Base-by-base conservation (phyloP, 2,797 vertebrate genomes). In the Oreochromis mossambicus region DNA sequence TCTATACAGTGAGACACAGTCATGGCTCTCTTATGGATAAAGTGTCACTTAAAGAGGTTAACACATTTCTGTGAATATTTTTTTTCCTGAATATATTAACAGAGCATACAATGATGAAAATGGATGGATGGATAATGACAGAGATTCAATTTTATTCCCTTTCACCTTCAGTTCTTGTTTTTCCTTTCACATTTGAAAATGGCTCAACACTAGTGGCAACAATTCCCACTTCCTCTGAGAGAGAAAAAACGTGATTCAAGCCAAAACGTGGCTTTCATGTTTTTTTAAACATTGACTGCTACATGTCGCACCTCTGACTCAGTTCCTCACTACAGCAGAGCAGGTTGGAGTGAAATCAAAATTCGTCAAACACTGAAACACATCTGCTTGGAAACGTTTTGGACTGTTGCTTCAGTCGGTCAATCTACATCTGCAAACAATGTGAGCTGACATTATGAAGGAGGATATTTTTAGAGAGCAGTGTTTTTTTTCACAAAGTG, bases 391-490 rank as follows among this genome's bases (percentile, higher is more conserved):
- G 43, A 80, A 41, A 85, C 7, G 55, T 79, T 80, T 54, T 86
- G 77, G 86, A 79, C 58, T 15, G 34, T 41, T n/a, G 34, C 85
- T 17, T 43, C 68, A 66, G 77, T 83, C 75, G 34, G 36, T 86
- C 63, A 21, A 19, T 29, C 56, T 68, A 78, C 87, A 92, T 93
- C 90, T 93, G 92, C 70, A 41, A 82, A 81, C 91, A 91, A 86
- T 82, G 79, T 87, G 90, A 78, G 81, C 68, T 13, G 83, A 70
- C 12, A 8, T 54, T 50, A 29, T 61, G 51, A 11, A 10, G 58
- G 29, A 38, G 77, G 88, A 70, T 91, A 91, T 93, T 93, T 92
- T 87, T 82, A 58, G 55, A 34, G 66, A 76, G 79, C 68, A 66
- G 26, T 19, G 32, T 0, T 51, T 26, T 81, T 81, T 85, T 58